Conservation (phyloP, 92 coral and sea anemone species). For the Epizoanthus ramosus region DNA sequence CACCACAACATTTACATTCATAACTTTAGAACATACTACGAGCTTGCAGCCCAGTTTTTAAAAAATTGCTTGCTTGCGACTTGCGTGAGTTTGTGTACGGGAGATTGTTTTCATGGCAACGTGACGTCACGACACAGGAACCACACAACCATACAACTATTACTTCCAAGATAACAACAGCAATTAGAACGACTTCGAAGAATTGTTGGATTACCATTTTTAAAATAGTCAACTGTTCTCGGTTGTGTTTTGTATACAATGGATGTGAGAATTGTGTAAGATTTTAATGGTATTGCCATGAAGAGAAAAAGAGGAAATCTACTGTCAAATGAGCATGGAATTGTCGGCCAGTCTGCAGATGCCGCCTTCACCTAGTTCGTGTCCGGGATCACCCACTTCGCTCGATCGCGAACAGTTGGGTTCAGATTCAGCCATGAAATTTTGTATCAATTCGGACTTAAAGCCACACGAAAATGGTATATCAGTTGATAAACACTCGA, state of each 20-base stretch:
- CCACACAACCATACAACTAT: background rate
- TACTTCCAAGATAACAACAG: background rate
- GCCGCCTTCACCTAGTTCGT: constrained; percentile 16
- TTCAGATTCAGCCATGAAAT: background rate
- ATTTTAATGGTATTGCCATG: constrained; percentile 7
- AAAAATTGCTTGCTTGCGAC: no score
- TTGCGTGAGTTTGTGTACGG: background rate
- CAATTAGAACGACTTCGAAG: constrained; percentile 5
- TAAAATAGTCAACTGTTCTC: background rate
- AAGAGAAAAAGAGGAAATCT: background rate
- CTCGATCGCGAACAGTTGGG: background rate
- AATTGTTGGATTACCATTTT: background rate
- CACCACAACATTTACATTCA: no score
- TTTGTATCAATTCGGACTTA: background rate
- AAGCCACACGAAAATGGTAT: background rate
- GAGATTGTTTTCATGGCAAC: constrained; percentile 27
- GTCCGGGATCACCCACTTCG: constrained; percentile 1
- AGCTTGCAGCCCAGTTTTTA: no score
- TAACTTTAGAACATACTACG: no score
- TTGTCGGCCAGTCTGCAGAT: background rate
- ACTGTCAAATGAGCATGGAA: background rate
- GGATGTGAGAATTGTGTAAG: background rate
- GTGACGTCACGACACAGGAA: constrained; percentile 20
- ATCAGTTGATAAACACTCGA: background rate
- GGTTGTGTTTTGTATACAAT: background rate